A percentile compares a stretch with the other conserved stretches of the same genome.
These are phyloP conservation scores for Argyresthia goedartella DNA, from an alignment of 2,888 invertebrate genomes.

Conservation along the genomic window DNA sequence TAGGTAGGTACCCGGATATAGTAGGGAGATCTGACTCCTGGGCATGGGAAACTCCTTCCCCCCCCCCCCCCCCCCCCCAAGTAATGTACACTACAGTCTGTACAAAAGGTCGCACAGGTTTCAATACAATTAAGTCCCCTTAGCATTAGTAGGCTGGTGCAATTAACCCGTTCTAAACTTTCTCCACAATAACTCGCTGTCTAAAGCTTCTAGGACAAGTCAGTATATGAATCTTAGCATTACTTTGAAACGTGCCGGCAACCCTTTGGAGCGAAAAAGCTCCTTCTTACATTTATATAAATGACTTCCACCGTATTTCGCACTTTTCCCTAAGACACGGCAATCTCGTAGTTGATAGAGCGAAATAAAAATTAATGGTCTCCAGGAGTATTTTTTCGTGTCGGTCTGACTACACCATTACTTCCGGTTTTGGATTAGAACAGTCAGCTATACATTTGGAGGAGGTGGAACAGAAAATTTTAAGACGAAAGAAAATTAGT, in stretches of 20 bases:
- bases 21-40: no score
- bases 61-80: no score
- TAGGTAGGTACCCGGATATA: no score
- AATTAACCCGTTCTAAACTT: no score
- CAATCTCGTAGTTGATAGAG: slow-evolving; percentile 52
- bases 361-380: slow-evolving; percentile 67
- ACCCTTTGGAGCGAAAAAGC: slow-evolving; percentile 11
- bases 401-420: slow-evolving; percentile 67
- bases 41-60: no score
- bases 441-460: slow-evolving; percentile 66
- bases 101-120: no score
- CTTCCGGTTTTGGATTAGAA: slow-evolving; percentile 57
- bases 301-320: slow-evolving; percentile 11
- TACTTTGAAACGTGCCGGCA: slow-evolving; percentile 3
- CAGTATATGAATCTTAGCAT: background rate
- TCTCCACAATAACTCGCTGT: no score
- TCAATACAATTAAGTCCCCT: no score
- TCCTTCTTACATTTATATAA: slow-evolving; percentile 9
- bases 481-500: no score
- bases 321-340: slow-evolving; percentile 43
- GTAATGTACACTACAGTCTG: no score
- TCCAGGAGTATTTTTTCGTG: slow-evolving; percentile 67
- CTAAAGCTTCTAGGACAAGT: background rate
- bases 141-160: no score
- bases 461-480: slow-evolving; percentile 20